phyloP scores from a whole-genome alignment of 2,888 invertebrate genomes.

The Agrochola circellaris region DNA sequence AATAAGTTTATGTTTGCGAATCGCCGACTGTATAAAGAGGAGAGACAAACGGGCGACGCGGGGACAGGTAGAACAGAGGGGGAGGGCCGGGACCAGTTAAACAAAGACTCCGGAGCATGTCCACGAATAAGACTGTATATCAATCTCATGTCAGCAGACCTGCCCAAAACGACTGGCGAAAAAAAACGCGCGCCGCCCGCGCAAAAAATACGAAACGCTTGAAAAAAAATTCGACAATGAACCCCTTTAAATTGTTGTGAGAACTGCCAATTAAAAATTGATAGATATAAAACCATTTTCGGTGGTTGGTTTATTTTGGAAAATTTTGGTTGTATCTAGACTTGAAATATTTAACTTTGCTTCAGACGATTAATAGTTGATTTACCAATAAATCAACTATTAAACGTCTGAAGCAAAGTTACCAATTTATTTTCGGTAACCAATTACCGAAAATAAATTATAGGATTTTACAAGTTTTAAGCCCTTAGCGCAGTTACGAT shows the following conservation, averaged over 20 bases:
- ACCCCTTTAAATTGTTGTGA: slow-evolving; percentile 88
- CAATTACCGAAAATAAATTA: not conserved
- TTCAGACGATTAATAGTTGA: no score
- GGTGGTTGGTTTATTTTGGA: slow-evolving; percentile 56
- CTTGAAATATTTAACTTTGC: not conserved
- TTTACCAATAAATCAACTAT: no score
- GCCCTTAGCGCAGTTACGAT: not conserved
- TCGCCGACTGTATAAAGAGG: slow-evolving; percentile 87
- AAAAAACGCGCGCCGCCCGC: slow-evolving; percentile 77
- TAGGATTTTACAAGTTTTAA: not conserved
- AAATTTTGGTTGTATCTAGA: slow-evolving; percentile 35
- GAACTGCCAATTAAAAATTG: slow-evolving; percentile 91
- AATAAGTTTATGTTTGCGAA: slow-evolving; percentile 84
- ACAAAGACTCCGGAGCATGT: slow-evolving; percentile 89
- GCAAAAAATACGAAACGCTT: slow-evolving; percentile 81
- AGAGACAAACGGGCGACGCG: slow-evolving; percentile 84
- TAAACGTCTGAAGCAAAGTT: no score
- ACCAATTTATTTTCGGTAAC: no score
- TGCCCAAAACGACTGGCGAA: slow-evolving; percentile 88
- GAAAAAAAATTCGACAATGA: slow-evolving; percentile 87
- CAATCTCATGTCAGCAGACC: slow-evolving; percentile 89
- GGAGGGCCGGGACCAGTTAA: slow-evolving; percentile 83
- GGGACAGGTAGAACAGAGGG: slow-evolving; percentile 69
- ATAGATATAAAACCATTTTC: slow-evolving; percentile 83
- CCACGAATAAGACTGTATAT: slow-evolving; percentile 89